phyloP scores from a whole-genome alignment of 2,888 invertebrate species.

The Tethea ocularis region DNA sequence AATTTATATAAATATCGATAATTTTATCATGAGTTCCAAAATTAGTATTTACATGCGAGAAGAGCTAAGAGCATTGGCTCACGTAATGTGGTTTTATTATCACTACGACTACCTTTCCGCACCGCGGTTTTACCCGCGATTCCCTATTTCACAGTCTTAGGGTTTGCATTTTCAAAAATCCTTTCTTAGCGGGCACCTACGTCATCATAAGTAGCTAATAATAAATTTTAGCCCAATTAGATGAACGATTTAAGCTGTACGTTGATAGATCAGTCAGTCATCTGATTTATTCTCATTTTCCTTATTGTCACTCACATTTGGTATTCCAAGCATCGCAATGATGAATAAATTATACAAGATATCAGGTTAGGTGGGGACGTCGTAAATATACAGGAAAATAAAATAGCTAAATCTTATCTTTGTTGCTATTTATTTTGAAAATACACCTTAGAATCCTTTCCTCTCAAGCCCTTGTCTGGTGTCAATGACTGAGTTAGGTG shows the following conservation, averaged over 20 bases:
- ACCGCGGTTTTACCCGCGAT: too few species aligned
- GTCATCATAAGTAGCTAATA: too few species aligned
- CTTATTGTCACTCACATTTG: neutral
- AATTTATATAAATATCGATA: too few species aligned
- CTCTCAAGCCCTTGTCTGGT: slow-evolving; percentile 22
- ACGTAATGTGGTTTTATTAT: neutral
- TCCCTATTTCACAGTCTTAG: too few species aligned
- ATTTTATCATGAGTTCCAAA: too few species aligned
- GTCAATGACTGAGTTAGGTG: slow-evolving; percentile 29
- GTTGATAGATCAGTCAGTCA: too few species aligned
- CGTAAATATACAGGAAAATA: neutral
- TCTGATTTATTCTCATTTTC: neutral
- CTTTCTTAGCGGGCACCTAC: too few species aligned
- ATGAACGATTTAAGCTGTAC: too few species aligned
- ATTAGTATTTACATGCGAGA: neutral
- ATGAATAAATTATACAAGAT: neutral
- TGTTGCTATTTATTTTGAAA: slow-evolving; percentile 1
- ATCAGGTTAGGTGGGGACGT: neutral
- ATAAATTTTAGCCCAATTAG: too few species aligned
- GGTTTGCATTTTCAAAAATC: too few species aligned
- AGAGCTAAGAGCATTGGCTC: neutral
- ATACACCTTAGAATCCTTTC: slow-evolving; percentile 10
- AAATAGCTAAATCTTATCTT: neutral
- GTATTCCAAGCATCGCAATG: neutral
- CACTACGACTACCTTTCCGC: too few species aligned